phyloP scores from a whole-genome alignment of 1,140 invertebrate species.

The Neomicropteryx cornuta region DNA sequence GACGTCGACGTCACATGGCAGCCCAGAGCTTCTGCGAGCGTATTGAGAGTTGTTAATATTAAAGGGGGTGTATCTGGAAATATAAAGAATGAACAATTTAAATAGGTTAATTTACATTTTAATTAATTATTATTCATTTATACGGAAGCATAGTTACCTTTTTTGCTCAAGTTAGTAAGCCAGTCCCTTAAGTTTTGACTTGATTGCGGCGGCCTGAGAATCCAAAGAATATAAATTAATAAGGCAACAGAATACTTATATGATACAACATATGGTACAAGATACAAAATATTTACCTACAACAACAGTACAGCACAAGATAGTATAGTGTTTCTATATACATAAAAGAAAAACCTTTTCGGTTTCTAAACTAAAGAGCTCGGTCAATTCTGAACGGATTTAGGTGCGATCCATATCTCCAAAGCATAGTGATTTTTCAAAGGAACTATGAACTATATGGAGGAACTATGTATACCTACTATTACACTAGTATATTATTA shows the following conservation, averaged over 20 bases:
- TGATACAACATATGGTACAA: not conserved
- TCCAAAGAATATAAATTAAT: conserved; percentile 1
- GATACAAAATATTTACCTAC: not conserved
- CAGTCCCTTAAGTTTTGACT: conserved; percentile 57
- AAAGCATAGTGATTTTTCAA: too few relatives aligned
- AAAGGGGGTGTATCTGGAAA: conserved; percentile 47
- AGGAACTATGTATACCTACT: too few relatives aligned
- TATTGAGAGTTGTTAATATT: conserved; percentile 53
- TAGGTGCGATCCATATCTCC: too few relatives aligned
- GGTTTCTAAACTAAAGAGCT: too few relatives aligned
- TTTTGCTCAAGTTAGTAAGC: conserved; percentile 48
- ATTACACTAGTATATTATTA: too few relatives aligned
- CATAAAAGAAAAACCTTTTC: too few relatives aligned
- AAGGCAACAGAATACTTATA: not conserved
- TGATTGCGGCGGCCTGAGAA: conserved; percentile 45
- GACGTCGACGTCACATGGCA: conserved; percentile 60
- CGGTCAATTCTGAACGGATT: too few relatives aligned
- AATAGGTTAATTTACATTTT: not conserved
- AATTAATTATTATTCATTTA: conserved; percentile 2
- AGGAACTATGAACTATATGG: too few relatives aligned
- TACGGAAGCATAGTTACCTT: conserved; percentile 34
- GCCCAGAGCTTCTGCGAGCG: conserved; percentile 61
- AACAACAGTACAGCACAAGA: not conserved
- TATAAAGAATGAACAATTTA: conserved; percentile 2
- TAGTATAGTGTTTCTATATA: not conserved